Percentiles rank a stretch among this genome's conserved stretches.
These are phyloP conservation scores for Megaceryle alcyon DNA, from an alignment of 2,797 vertebrate species.

Conservation along the genomic window DNA sequence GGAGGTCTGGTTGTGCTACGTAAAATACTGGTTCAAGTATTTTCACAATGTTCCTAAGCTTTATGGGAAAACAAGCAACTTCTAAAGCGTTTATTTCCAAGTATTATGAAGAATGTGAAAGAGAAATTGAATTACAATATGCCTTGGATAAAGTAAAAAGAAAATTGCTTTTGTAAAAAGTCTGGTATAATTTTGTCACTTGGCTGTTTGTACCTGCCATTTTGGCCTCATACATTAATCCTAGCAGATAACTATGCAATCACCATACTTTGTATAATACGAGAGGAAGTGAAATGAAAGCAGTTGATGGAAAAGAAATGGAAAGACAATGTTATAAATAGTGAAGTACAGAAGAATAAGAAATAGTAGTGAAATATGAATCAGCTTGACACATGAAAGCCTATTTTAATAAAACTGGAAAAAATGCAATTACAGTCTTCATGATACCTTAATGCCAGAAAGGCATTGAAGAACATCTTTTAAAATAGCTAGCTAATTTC, in stretches of 20 bases:
- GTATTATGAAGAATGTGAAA: neutral
- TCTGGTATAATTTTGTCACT: neutral
- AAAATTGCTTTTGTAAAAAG: conserved; percentile 21
- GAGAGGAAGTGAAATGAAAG: conserved; percentile 3
- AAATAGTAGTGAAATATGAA: neutral
- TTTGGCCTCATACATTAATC: conserved; percentile 4
- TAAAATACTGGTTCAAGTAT: neutral
- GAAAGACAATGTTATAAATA: neutral
- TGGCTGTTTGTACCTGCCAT: neutral
- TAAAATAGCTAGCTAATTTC: neutral
- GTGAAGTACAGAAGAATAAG: neutral
- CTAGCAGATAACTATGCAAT: neutral
- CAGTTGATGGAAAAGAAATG: neutral
- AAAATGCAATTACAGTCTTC: neutral
- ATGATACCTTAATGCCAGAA: neutral
- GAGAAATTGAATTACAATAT: neutral
- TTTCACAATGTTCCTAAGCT: neutral
- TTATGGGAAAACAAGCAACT: neutral
- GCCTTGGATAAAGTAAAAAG: neutral
- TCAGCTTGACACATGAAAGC: neutral
- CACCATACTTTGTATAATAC: neutral
- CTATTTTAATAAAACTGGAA: neutral
- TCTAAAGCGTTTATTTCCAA: conserved; percentile 9
- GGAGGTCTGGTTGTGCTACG: neutral
- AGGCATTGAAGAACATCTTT: neutral